These are phyloP conservation scores for Smittia aterrima DNA, from an alignment of 2,888 invertebrate species.

Conservation along the genomic window DNA sequence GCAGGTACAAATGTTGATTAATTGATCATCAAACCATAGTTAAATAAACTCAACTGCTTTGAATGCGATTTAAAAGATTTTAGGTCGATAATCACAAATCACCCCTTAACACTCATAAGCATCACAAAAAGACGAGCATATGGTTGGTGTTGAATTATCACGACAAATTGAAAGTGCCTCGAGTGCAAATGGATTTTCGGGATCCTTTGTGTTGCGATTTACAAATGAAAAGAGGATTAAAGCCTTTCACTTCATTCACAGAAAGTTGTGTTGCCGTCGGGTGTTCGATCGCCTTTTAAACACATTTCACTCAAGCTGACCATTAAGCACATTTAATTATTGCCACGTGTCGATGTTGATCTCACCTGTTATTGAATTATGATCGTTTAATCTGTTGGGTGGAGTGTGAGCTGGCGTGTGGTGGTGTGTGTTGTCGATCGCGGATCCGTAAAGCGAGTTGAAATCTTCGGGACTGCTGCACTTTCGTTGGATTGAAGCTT, in stretches of 20 bases:
- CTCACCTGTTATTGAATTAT: constrained; percentile 61
- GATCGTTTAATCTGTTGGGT: constrained; percentile 59
- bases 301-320: constrained; percentile 4
- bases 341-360: constrained; percentile 40
- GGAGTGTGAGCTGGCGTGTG: constrained; percentile 71
- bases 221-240: constrained; percentile 40
- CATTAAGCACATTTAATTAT: background rate
- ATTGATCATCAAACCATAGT: background rate
- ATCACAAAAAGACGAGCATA: constrained; percentile 33
- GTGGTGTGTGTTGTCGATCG: constrained; percentile 55
- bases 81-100: background rate
- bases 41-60: background rate
- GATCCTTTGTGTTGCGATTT: constrained; percentile 5
- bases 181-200: background rate
- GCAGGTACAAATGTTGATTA: background rate
- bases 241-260: constrained; percentile 6
- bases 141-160: constrained; percentile 41
- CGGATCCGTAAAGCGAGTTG: constrained; percentile 73
- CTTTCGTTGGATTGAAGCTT: constrained; percentile 58
- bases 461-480: constrained; percentile 89
- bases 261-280: background rate
- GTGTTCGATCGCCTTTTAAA: background rate
- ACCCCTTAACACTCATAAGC: background rate
- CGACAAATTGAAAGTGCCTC: constrained; percentile 24
- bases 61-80: background rate